These are phyloP conservation scores for Phrynocephalus versicolor DNA, from an alignment of 2,113 vertebrate genomes.

Conservation along the genomic window DNA sequence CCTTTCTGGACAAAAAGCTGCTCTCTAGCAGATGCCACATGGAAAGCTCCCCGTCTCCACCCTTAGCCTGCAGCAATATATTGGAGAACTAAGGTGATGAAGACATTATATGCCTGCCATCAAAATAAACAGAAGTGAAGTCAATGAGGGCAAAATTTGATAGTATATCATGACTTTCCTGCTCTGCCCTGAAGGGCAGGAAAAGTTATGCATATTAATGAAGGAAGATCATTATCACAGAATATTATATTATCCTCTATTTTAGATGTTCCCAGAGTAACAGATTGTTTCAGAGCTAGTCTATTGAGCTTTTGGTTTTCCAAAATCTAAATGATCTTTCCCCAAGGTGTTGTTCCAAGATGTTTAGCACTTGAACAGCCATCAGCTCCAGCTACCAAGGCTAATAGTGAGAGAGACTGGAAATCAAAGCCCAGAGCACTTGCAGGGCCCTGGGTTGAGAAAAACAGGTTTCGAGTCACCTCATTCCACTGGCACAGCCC, in stretches of 20 bases:
- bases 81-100: background rate
- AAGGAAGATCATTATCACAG: background rate
- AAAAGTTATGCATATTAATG: background rate
- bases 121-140: background rate
- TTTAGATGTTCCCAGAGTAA: background rate
- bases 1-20: background rate
- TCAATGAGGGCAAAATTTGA: background rate
- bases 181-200: background rate
- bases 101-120: no score
- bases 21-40: background rate
- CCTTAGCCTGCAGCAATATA: background rate
- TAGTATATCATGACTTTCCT: background rate
- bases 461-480: background rate
- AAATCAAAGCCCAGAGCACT: background rate
- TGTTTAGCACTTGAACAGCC: background rate
- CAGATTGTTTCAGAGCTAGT: background rate
- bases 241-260: no score
- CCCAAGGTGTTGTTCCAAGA: background rate
- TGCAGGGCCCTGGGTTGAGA: background rate
- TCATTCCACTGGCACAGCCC: background rate
- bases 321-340: background rate
- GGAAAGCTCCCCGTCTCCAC: background rate
- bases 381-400: background rate
- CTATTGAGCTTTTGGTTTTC: background rate
- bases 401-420: background rate